Percentiles rank a stretch among this genome's conserved stretches.
These are phyloP conservation scores for Fregetta grallaria DNA, from an alignment of 2,113 vertebrate species.

Conservation along the genomic window DNA sequence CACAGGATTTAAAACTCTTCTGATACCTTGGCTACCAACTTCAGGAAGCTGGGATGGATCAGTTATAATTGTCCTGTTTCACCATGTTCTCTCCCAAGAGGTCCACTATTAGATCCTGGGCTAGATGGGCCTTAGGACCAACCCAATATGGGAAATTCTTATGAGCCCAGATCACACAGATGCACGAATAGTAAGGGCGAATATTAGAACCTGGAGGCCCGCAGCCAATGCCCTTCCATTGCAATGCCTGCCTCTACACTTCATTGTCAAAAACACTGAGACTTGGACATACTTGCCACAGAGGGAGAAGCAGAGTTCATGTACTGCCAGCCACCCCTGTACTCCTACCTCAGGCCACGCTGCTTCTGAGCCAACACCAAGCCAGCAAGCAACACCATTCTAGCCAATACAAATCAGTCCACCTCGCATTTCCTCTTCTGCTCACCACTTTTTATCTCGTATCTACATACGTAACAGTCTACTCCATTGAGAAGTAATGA, in stretches of 20 bases:
- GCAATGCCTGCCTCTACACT: neutral
- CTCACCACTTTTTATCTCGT: neutral
- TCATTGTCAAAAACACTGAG: neutral
- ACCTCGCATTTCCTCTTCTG: neutral
- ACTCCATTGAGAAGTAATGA: neutral
- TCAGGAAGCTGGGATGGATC: neutral
- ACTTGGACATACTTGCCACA: neutral
- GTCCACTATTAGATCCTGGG: neutral
- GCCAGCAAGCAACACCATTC: neutral
- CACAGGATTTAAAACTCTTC: neutral
- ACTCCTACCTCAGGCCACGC: neutral
- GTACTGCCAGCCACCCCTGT: neutral
- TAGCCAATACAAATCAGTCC: neutral
- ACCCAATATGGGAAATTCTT: neutral
- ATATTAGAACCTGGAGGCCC: neutral
- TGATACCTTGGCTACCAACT: neutral
- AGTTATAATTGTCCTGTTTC: neutral
- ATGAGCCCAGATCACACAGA: neutral
- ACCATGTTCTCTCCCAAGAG: neutral
- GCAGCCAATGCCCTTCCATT: neutral
- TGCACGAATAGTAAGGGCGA: fast-evolving
- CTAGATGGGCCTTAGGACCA: neutral
- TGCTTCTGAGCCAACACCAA: neutral
- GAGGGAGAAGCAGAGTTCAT: neutral
- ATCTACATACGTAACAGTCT: neutral